Evolutionary conservation across 1,140 invertebrate genomes (phyloP).

Genomic region (Diachasmimorpha longicaudata): DNA sequence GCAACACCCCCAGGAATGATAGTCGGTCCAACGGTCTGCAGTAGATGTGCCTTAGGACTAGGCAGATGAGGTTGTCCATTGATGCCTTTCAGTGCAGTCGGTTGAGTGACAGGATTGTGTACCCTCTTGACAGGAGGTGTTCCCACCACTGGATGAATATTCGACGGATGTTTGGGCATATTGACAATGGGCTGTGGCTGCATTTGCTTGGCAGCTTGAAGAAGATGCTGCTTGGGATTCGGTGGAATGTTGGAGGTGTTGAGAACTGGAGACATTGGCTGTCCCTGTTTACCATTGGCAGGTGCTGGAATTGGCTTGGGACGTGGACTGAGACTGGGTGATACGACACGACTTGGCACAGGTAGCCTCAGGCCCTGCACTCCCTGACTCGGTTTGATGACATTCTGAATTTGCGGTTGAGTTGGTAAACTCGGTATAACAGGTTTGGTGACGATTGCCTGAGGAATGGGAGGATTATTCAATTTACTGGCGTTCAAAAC

Average conservation of each 20-base stretch:
- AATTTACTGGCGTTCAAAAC: slow-evolving; percentile 60
- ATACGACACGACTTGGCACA: slow-evolving; percentile 45
- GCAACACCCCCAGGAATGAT: slow-evolving; percentile 65
- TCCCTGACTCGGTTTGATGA: slow-evolving; percentile 47
- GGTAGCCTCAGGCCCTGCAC: slow-evolving; percentile 53
- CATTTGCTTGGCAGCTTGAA: slow-evolving; percentile 49
- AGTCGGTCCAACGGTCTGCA: slow-evolving; percentile 56
- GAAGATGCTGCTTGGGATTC: slow-evolving; percentile 56
- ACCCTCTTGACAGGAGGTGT: slow-evolving; percentile 45
- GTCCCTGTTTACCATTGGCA: slow-evolving; percentile 41
- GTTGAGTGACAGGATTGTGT: slow-evolving; percentile 50
- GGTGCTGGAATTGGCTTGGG: slow-evolving; percentile 29
- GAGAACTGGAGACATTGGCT: slow-evolving; percentile 57
- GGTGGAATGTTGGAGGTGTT: slow-evolving; percentile 49
- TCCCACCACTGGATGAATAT: slow-evolving; percentile 43
- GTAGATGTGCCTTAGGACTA: slow-evolving; percentile 60
- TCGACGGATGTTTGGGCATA: slow-evolving; percentile 46
- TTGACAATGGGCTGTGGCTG: slow-evolving; percentile 49
- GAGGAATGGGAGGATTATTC: slow-evolving; percentile 22
- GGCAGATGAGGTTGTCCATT: slow-evolving; percentile 56
- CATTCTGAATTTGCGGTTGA: slow-evolving; percentile 50
- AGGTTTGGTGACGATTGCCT: slow-evolving; percentile 45
- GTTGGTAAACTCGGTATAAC: slow-evolving; percentile 33
- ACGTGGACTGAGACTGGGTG: slow-evolving; percentile 52
- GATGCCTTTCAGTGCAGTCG: slow-evolving; percentile 49